Evolutionary conservation across 30 jellyfish, hydroid and myxozoan genomes (phyloP).

Genomic region (Pelagia noctiluca): DNA sequence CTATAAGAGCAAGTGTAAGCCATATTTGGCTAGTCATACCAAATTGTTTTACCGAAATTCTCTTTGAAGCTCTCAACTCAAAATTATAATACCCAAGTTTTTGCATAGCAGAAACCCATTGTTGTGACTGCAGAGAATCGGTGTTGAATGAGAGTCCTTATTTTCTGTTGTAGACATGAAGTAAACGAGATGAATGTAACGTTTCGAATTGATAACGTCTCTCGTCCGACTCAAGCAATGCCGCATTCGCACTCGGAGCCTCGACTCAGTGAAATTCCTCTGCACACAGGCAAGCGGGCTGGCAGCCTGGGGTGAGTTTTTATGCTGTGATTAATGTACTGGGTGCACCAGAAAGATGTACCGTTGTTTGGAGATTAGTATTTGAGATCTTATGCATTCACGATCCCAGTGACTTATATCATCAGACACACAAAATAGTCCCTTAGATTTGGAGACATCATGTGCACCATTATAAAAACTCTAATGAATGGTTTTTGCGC

Average conservation of each 20-base stretch:
- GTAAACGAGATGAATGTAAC: slow-evolving; percentile 64
- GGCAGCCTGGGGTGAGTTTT: neutral
- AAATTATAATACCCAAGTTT: neutral
- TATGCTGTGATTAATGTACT: neutral
- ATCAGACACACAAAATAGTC: too few relatives aligned
- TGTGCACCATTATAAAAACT: too few relatives aligned
- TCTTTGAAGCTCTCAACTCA: too few relatives aligned
- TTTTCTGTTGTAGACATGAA: slow-evolving; percentile 43
- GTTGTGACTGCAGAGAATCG: neutral
- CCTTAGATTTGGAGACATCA: too few relatives aligned
- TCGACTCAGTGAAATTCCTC: slow-evolving; percentile 45
- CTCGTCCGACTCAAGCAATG: slow-evolving; percentile 10
- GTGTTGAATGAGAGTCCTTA: neutral
- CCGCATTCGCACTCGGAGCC: slow-evolving; percentile 46
- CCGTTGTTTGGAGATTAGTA: neutral
- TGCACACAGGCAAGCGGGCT: slow-evolving; percentile 44
- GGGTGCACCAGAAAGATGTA: neutral
- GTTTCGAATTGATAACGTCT: slow-evolving; percentile 30
- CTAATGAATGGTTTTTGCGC: too few relatives aligned
- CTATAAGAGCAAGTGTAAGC: neutral
- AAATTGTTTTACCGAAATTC: neutral
- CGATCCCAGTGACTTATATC: neutral
- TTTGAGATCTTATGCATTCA: neutral
- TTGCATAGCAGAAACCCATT: neutral
- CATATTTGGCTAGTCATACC: neutral